Evolutionary conservation across 2,888 invertebrate species (phyloP), one percentile per base, ranked within the genome.

Genomic region (Phragmatobia fuliginosa): DNA sequence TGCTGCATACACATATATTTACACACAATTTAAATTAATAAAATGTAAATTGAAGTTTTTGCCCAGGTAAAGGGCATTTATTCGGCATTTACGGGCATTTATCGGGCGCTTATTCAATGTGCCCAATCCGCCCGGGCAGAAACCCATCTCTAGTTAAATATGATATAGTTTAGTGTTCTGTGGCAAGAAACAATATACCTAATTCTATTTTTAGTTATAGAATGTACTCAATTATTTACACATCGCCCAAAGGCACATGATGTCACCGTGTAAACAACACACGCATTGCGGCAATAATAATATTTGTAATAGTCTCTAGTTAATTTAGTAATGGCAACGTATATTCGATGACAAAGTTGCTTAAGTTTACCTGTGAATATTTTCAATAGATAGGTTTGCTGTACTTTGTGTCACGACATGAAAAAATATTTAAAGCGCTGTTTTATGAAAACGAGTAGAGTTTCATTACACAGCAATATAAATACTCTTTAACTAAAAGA

Each of bases 291-390:
- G 70, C 72, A 73, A 73, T 69, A 74, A 78, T 80, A 82, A 78
- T 83, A 82, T 83, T 83, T 83, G 80, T 82, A 77, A 72, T 77
- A 77, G 80, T 80, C 73, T 71, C 69, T 67, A 66, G 76, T 77
- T 82, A 78, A 83, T 83, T 83, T 80, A 70, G 83, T 83, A 83
- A 83, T 83, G 76, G 80, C 36, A n/a, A 21, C 16, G 82, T 80
- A 75, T 62, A 63, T 8, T 80, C 64, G 65, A 1, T 11, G 0
- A 69, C 70, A 73, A 18, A 75, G 71, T 28, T 69, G 58, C 62
- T 66, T 66, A 66, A 14, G 14, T 32, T 62, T 59, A 56, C 49
- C 1, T 11, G 45, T 2, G 56, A 63, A 56, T 56, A 38, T 18
- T 62, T 56, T 41, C 49, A 11, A 21, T n/a, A 25, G n/a, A 33